Evolutionary conservation across 2,797 vertebrate species (phyloP), one percentile per base, ranked within the genome.

Genomic region (Liparis tanakae): DNA sequence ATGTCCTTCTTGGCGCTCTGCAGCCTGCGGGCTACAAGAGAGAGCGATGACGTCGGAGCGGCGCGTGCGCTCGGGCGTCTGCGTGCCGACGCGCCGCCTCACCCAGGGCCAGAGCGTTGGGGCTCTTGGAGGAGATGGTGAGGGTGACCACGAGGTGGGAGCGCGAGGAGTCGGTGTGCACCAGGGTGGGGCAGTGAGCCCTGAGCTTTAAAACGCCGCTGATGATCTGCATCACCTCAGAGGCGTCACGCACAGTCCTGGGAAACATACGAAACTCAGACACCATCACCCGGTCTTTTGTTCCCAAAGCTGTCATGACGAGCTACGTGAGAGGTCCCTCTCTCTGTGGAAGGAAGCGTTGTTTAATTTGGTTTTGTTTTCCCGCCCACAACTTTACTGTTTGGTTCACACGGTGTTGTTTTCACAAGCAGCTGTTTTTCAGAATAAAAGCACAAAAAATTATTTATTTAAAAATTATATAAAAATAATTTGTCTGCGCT

Each of bases 71-170:
- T n/a, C n/a, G n/a, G n/a, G n/a, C n/a, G n/a, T n/a, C 25, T 4
- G 25, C 25, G 25, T 30, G 17, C 33, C 46, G 18, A 12, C 41
- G 25, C 1, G 3, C 78, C 1, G 3, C 78, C 93, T 94, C 84
- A 96, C 96, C 88, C 17, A 90, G 74, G 69, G 86, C 85, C 70
- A 93, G 71, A 14, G 85, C 88, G 25, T 86, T 83, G 72, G 86
- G 86, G 74, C 83, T 88, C 83, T 90, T 83, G 69, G 92, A 87
- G 25, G 91, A 95, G 79, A 95, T 67, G 1, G 93, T 94, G 75
- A 96, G 82, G 0, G 93, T 96, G 46, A 97, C 85, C 0, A 97
- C 87, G 78, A 97, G 92, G 84, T 97, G 97, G 33, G 96, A 97
- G 66, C 95, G 93, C 10, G 96, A 97, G 0, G 96, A 97, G 74